Percentiles rank a stretch among this genome's conserved stretches.
These are phyloP conservation scores for Formica exsecta DNA, from an alignment of 1,140 invertebrate species.

Conservation along the genomic window DNA sequence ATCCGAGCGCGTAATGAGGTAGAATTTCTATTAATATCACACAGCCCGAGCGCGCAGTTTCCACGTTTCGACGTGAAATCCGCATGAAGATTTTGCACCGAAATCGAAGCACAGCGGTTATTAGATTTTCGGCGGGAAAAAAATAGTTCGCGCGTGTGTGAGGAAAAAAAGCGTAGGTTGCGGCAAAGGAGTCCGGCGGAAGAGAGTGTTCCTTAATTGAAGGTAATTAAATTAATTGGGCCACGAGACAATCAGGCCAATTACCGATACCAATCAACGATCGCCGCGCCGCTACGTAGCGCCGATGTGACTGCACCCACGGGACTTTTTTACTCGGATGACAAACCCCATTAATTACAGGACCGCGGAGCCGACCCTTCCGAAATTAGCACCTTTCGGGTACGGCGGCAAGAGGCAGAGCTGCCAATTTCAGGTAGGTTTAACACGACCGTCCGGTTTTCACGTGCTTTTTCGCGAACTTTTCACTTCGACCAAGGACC, in stretches of 20 bases:
- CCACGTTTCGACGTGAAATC: slow-evolving; percentile 3
- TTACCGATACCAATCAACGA: slow-evolving; percentile 84
- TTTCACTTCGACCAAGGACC: not conserved
- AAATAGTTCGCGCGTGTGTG: not conserved
- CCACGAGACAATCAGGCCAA: slow-evolving; percentile 84
- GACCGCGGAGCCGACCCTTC: slow-evolving; percentile 75
- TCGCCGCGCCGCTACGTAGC: slow-evolving; percentile 65
- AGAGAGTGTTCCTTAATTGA: slow-evolving; percentile 76
- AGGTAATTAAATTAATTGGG: slow-evolving; percentile 85
- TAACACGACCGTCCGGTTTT: slow-evolving; percentile 26
- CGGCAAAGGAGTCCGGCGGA: slow-evolving; percentile 25
- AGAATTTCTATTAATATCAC: slow-evolving; percentile 62
- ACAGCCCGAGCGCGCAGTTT: not conserved
- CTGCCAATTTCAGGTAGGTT: slow-evolving; percentile 78
- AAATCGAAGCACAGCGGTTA: slow-evolving; percentile 21
- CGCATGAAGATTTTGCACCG: slow-evolving; percentile 12
- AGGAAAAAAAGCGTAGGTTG: slow-evolving; percentile 7
- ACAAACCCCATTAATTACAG: slow-evolving; percentile 85
- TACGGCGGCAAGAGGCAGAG: slow-evolving; percentile 3
- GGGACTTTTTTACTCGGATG: slow-evolving; percentile 83
- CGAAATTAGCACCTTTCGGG: slow-evolving; percentile 79
- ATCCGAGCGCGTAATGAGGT: slow-evolving; percentile 52
- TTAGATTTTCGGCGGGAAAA: slow-evolving; percentile 31
- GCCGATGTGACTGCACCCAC: slow-evolving; percentile 67
- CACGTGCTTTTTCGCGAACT: slow-evolving; percentile 50